phyloP scores from a whole-genome alignment of 2,113 vertebrate species.

The Hepsetus odoe region DNA sequence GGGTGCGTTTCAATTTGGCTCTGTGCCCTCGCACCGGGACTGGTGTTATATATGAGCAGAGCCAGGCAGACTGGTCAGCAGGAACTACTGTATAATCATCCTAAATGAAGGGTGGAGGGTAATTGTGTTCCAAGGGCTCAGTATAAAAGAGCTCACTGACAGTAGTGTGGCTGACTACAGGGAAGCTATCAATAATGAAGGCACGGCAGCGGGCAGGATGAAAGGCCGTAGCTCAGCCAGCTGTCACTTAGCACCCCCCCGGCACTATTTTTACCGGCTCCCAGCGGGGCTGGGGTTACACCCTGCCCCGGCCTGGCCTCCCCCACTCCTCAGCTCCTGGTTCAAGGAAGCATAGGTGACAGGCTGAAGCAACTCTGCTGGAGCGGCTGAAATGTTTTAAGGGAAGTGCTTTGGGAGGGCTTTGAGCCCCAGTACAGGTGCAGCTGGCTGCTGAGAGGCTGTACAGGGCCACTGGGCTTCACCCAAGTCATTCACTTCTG shows the following conservation, averaged over 20 bases:
- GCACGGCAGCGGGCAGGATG: slow-evolving; percentile 52
- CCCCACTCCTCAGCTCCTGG: slow-evolving; percentile 34
- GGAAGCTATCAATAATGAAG: slow-evolving; percentile 67
- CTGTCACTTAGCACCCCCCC: slow-evolving; percentile 62
- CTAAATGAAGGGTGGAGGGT: slow-evolving; percentile 46
- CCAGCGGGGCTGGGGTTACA: slow-evolving; percentile 73
- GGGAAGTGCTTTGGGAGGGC: neutral
- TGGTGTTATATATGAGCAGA: slow-evolving; percentile 45
- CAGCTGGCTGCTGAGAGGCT: slow-evolving; percentile 3
- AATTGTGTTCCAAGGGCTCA: slow-evolving; percentile 62
- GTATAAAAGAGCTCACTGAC: slow-evolving; percentile 50
- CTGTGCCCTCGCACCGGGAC: neutral
- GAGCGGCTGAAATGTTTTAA: slow-evolving; percentile 14
- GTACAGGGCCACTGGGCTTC: neutral
- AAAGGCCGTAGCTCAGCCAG: slow-evolving; percentile 67
- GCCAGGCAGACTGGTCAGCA: slow-evolving; percentile 33
- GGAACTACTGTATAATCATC: slow-evolving; percentile 42
- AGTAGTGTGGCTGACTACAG: slow-evolving; percentile 52
- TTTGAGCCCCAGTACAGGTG: neutral
- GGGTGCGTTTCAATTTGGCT: slow-evolving; percentile 25
- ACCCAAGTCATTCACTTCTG: neutral
- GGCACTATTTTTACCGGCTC: slow-evolving; percentile 71
- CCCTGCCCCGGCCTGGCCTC: slow-evolving; percentile 27
- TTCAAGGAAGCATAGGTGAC: slow-evolving; percentile 45
- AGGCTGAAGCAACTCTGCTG: slow-evolving; percentile 25